Evolutionary conservation across 2,797 vertebrate genomes (phyloP), one percentile per base, ranked within the genome.

Genomic region (Sternarchorhynchus goeldii): DNA sequence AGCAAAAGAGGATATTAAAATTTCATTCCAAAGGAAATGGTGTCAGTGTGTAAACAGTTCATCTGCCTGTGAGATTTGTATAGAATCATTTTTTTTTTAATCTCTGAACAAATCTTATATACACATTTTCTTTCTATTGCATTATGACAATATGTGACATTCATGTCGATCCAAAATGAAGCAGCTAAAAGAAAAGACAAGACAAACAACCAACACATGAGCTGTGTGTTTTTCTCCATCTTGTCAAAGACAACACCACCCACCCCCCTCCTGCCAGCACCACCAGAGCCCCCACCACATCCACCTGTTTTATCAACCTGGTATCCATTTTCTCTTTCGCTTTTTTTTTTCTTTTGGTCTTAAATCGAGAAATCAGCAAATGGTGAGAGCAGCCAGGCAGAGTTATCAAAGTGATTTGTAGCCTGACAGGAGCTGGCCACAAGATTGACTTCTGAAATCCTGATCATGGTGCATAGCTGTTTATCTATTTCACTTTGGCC

Each of bases 381-480:
- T 77, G 56, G 53, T 59, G 6, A 41, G 70, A 83, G 70, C 39
- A 80, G 50, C 57, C 77, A 79, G 59, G 8, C 66, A 72, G 71
- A 75, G 70, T 77, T 75, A 80, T 84, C 82, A 76, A 56, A 66
- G 63, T 79, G 70, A 73, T 84, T 79, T 76, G 72, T 75, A 70
- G 60, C 60, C 57, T 62, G 56, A 56, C 76, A 16, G 60, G 59
- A 73, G 72, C 69, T 81, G 73, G 65, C 65, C 41, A 25, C 66
- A 70, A 70, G 67, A 81, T 72, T 81, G 67, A 69, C 67, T 77
- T 75, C 63, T 78, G 79, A 81, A 81, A 81, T 81, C 45, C 67
- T 78, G 79, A 81, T 83, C 78, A 78, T 21, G 41, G 71, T 55
- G 31, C 55, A n/a, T 34, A 57, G 78, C 78, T 78, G 78, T 81